A percentile compares a stretch with the other conserved stretches of the same genome.
phyloP scores from a whole-genome alignment of 2,888 invertebrate species.

The Leptodirus hochenwartii region DNA sequence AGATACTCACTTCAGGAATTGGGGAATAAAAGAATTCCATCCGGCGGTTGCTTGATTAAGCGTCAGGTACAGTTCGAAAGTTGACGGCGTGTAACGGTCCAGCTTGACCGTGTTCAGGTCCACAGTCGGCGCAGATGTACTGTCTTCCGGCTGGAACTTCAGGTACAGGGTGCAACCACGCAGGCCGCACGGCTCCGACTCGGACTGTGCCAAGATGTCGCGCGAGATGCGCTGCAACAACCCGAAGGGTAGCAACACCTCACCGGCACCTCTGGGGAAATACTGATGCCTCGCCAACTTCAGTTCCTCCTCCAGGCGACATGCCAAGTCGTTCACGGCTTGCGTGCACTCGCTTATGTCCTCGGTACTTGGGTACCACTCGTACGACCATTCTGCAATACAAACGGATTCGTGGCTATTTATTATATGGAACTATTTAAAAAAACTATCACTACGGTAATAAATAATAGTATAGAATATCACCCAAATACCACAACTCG shows the following conservation, averaged over 20 bases:
- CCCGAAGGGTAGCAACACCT: slow-evolving; percentile 71
- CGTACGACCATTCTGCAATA: no score
- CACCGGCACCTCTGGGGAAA: slow-evolving; percentile 64
- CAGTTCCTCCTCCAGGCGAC: slow-evolving; percentile 59
- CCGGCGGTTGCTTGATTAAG: slow-evolving; percentile 72
- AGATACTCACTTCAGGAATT: slow-evolving; percentile 83
- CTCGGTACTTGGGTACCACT: slow-evolving; percentile 15
- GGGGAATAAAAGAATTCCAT: slow-evolving; percentile 75
- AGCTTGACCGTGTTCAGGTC: slow-evolving; percentile 69
- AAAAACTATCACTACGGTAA: no score
- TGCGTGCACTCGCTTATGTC: slow-evolving; percentile 29
- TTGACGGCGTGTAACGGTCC: slow-evolving; percentile 73
- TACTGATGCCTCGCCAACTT: slow-evolving; percentile 65
- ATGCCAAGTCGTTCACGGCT: slow-evolving; percentile 49
- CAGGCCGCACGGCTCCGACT: slow-evolving; percentile 78
- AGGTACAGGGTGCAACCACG: slow-evolving; percentile 74
- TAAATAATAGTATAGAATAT: no score
- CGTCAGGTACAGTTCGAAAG: slow-evolving; percentile 78
- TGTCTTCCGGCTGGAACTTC: slow-evolving; percentile 59
- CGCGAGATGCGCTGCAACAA: slow-evolving; percentile 61
- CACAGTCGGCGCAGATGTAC: no score
- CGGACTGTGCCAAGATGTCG: slow-evolving; percentile 66
- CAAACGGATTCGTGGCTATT: no score
- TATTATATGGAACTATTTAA: no score
- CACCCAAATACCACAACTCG: no score